Conservation (phyloP, 2,113 vertebrate genomes). For the Myodes glareolus region DNA sequence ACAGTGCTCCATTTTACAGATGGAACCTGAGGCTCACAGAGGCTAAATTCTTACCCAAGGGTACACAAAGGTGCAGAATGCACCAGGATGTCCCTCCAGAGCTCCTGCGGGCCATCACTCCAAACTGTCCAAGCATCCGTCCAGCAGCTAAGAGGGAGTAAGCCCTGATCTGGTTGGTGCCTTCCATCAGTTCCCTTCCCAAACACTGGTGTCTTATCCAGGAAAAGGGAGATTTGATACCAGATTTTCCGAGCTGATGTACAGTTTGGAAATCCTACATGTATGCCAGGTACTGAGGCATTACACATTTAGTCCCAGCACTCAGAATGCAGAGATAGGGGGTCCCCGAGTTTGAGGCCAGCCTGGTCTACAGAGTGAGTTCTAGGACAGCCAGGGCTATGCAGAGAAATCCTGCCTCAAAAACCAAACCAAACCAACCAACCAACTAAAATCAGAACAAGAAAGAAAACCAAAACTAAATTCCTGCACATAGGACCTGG, state of each 20-base stretch:
- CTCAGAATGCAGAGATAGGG: neutral
- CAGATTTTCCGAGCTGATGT: neutral
- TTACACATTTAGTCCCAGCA: neutral
- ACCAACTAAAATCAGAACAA: neutral
- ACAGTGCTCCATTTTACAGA: neutral
- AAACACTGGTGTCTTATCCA: neutral
- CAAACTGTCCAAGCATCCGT: neutral
- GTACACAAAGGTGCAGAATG: neutral
- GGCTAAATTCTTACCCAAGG: neutral
- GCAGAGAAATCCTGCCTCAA: neutral
- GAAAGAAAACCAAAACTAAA: neutral
- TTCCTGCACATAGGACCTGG: neutral
- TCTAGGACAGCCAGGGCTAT: neutral
- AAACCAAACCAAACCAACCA: neutral
- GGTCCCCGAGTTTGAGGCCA: too few species aligned
- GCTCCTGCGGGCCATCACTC: neutral
- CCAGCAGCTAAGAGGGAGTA: neutral
- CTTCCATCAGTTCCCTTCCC: neutral
- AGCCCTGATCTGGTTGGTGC: neutral
- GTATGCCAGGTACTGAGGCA: neutral
- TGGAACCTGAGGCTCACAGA: neutral
- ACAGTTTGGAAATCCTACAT: slow-evolving; percentile 5
- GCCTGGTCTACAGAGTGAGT: too few species aligned
- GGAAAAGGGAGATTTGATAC: neutral
- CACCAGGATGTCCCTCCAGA: neutral